Conservation (phyloP, 1,140 invertebrate species). For the Drosophila insularis region DNA sequence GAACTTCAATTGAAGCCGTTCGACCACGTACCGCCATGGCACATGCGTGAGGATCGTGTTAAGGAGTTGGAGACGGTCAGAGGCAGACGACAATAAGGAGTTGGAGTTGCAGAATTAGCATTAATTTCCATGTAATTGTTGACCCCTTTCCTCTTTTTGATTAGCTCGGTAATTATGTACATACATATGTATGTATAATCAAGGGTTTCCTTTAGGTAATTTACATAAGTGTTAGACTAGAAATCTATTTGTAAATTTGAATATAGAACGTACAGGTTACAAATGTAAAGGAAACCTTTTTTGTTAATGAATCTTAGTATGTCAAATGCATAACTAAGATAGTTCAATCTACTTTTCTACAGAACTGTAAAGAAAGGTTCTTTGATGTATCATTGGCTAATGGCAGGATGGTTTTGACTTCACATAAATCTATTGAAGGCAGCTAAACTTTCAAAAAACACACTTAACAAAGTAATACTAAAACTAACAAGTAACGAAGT, state of each 20-base stretch:
- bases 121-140: slow-evolving; percentile 61
- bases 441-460: no score
- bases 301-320: neutral
- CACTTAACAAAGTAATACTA: no score
- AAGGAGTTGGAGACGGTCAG: slow-evolving; percentile 14
- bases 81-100: neutral
- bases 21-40: slow-evolving; percentile 18
- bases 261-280: neutral
- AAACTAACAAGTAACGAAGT: no score
- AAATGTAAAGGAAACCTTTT: neutral
- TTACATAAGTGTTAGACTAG: neutral
- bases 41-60: slow-evolving; percentile 55
- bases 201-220: neutral
- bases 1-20: slow-evolving; percentile 76
- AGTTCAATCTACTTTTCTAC: no score
- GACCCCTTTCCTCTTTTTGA: neutral
- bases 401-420: no score
- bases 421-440: no score
- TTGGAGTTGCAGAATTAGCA: slow-evolving; percentile 29
- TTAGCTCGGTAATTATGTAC: neutral
- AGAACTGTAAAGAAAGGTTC: no score
- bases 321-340: neutral
- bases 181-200: neutral
- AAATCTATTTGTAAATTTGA: neutral
- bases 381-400: no score